These are phyloP conservation scores for Pongo pygmaeus DNA, from an alignment of 2,113 vertebrate species.

Conservation along the genomic window DNA sequence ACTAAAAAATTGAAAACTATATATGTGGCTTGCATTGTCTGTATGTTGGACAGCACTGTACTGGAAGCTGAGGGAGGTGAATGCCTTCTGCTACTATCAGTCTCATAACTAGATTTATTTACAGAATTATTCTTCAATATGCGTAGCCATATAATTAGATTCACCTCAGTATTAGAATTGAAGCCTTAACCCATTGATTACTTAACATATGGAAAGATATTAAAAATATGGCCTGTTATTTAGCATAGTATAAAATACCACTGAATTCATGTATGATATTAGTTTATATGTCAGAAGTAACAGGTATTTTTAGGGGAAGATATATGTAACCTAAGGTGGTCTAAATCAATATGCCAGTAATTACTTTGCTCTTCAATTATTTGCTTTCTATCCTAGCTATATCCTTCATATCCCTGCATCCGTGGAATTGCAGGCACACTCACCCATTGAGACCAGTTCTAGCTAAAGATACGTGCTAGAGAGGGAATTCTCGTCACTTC, in stretches of 20 bases:
- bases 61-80: neutral
- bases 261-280: neutral
- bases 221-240: conserved; percentile 13
- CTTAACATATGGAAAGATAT: neutral
- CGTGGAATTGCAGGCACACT: neutral
- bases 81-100: neutral
- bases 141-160: neutral
- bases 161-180: neutral
- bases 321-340: neutral
- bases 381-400: neutral
- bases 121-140: neutral
- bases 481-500: neutral
- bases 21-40: neutral
- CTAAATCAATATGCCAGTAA: neutral
- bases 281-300: conserved; percentile 23
- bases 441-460: neutral
- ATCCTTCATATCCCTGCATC: neutral
- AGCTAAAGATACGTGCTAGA: neutral
- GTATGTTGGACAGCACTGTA: neutral
- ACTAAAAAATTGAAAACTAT: neutral
- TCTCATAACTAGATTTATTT: neutral
- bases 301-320: neutral
- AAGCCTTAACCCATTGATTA: neutral
- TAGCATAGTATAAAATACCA: neutral
- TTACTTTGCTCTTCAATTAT: neutral